These are phyloP conservation scores for Mechanitis mazaeus DNA, from an alignment of 2,888 invertebrate genomes.

Conservation along the genomic window DNA sequence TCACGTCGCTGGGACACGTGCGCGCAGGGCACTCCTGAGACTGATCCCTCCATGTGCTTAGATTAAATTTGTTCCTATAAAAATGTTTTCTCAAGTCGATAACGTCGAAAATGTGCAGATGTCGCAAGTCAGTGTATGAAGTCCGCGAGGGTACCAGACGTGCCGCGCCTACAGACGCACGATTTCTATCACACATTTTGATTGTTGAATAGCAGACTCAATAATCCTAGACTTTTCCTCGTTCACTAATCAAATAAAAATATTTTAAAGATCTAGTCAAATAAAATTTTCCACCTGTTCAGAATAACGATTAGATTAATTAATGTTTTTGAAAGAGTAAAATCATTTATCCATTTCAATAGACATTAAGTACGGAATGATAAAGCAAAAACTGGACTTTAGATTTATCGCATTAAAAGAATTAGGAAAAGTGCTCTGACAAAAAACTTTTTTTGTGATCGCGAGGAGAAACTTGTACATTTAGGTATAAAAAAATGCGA, in stretches of 20 bases:
- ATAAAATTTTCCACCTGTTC: neutral
- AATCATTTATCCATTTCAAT: slow-evolving; percentile 3
- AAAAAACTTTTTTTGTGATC: slow-evolving; percentile 66
- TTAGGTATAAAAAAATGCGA: slow-evolving; percentile 64
- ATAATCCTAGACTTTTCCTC: slow-evolving; percentile 37
- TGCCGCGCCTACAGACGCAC: slow-evolving; percentile 57
- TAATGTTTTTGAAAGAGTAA: neutral
- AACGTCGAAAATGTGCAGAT: slow-evolving; percentile 70
- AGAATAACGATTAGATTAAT: neutral
- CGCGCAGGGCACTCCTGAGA: slow-evolving; percentile 62
- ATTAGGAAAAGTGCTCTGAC: slow-evolving; percentile 56
- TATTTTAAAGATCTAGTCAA: neutral
- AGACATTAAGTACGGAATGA: slow-evolving; percentile 12
- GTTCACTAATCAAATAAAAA: slow-evolving; percentile 15
- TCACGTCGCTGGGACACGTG: slow-evolving; percentile 61
- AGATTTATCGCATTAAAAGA: slow-evolving; percentile 59
- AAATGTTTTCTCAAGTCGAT: slow-evolving; percentile 67
- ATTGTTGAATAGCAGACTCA: slow-evolving; percentile 38
- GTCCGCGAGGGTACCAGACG: slow-evolving; percentile 60
- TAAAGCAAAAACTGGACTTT: slow-evolving; percentile 44
- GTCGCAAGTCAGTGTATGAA: slow-evolving; percentile 65
- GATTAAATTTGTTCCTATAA: slow-evolving; percentile 74
- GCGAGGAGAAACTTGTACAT: slow-evolving; percentile 67
- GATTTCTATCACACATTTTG: slow-evolving; percentile 32
- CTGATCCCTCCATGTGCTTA: slow-evolving; percentile 69